Percentiles rank a stretch among this genome's conserved stretches.
Evolutionary conservation across 2,113 vertebrate species (phyloP).

Genomic region (Catagonus wagneri): DNA sequence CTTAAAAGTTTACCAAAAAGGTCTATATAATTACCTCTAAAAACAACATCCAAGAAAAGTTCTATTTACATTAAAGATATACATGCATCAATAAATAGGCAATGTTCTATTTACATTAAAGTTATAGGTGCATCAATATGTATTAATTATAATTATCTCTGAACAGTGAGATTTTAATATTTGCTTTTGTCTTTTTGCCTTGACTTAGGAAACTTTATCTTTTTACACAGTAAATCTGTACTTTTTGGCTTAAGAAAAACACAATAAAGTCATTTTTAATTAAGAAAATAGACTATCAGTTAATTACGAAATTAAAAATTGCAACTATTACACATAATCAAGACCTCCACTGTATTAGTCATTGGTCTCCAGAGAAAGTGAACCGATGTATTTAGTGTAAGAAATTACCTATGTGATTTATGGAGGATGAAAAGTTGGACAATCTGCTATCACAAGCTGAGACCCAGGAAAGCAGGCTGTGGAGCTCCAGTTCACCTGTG

Average conservation of each 20-base stretch:
- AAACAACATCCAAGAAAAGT: background rate
- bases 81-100: background rate
- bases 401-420: background rate
- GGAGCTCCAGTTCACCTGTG: background rate
- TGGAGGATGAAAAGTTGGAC: background rate
- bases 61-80: background rate
- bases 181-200: background rate
- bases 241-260: slow-evolving; percentile 25
- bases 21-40: background rate
- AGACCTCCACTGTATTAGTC: background rate
- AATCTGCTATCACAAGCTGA: background rate
- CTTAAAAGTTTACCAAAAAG: background rate
- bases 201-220: background rate
- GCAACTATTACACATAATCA: background rate
- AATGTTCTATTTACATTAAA: background rate
- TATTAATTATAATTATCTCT: background rate
- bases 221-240: background rate
- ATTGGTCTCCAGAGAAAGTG: background rate
- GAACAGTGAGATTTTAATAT: background rate
- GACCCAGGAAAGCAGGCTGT: background rate
- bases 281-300: background rate
- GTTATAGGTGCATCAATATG: background rate
- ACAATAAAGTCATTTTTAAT: background rate
- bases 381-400: background rate
- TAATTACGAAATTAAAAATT: slow-evolving; percentile 21